Evolutionary conservation across 23 tunicate species (phyloP).

Genomic region (Oikopleura dioica): DNA sequence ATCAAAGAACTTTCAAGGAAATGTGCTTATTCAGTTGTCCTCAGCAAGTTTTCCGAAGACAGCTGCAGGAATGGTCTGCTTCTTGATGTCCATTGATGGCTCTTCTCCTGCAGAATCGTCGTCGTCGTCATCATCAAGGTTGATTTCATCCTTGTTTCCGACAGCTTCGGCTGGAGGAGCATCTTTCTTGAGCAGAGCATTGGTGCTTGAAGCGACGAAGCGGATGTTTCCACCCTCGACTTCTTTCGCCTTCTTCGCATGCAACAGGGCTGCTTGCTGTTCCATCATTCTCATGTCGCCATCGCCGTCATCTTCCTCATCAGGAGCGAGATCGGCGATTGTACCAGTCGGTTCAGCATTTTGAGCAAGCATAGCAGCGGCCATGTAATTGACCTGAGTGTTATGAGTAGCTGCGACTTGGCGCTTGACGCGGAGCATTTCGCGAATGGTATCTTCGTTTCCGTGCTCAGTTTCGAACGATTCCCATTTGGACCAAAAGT

Average conservation of each 20-base stretch:
- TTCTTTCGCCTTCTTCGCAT: slow-evolving; percentile 26
- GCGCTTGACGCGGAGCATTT: slow-evolving; percentile 72
- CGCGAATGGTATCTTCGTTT: slow-evolving; percentile 88
- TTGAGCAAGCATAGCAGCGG: slow-evolving; percentile 80
- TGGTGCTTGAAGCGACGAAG: slow-evolving; percentile 22
- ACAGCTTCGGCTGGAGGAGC: slow-evolving; percentile 17
- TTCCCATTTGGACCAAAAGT: slow-evolving; percentile 79
- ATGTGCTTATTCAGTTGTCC: not conserved
- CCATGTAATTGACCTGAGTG: slow-evolving; percentile 84
- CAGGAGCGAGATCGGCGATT: not conserved
- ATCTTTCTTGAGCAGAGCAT: slow-evolving; percentile 15
- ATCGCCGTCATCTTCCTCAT: slow-evolving; percentile 23
- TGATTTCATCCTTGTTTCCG: slow-evolving; percentile 67
- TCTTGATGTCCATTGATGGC: slow-evolving; percentile 19
- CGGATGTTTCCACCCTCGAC: slow-evolving; percentile 12
- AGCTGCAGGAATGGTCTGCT: slow-evolving; percentile 41
- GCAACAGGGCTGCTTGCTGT: slow-evolving; percentile 56
- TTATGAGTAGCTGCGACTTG: slow-evolving; percentile 81
- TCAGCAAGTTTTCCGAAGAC: slow-evolving; percentile 51
- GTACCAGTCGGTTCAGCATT: slow-evolving; percentile 50
- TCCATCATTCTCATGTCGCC: slow-evolving; percentile 79
- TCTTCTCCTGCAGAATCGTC: slow-evolving; percentile 10
- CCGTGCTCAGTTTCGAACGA: slow-evolving; percentile 65
- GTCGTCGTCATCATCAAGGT: slow-evolving; percentile 42
- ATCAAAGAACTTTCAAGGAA: too few species aligned